Conservation (phyloP, 1,140 invertebrate genomes). For the Drosophila tsacasi region DNA sequence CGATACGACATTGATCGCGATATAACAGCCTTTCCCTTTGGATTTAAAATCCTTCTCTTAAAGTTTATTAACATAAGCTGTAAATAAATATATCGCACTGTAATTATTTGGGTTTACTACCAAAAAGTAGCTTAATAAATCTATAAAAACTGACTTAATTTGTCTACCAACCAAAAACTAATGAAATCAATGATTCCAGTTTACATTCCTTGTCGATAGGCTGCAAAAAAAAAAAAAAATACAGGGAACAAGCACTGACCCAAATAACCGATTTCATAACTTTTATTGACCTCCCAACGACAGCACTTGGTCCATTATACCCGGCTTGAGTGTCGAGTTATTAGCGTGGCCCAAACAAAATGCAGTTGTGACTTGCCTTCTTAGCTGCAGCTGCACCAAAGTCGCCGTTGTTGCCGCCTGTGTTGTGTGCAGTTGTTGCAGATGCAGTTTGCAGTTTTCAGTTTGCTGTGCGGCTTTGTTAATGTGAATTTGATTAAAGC, state of each 20-base stretch:
- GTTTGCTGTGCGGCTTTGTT: slow-evolving; percentile 36
- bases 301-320: slow-evolving; percentile 29
- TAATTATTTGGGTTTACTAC: background rate
- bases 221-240: background rate
- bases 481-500: slow-evolving; percentile 68
- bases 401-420: slow-evolving; percentile 26
- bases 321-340: slow-evolving; percentile 17
- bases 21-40: background rate
- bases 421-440: slow-evolving; percentile 25
- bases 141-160: background rate
- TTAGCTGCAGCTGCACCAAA: slow-evolving; percentile 49
- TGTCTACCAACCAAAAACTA: background rate
- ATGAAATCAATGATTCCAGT: slow-evolving; percentile 7
- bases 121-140: background rate
- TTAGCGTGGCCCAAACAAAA: slow-evolving; percentile 36
- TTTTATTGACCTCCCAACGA: slow-evolving; percentile 13
- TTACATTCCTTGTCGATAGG: background rate
- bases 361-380: slow-evolving; percentile 38
- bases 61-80: background rate
- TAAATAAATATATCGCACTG: background rate
- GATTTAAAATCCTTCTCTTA: background rate
- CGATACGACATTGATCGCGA: background rate
- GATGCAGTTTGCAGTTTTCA: slow-evolving; percentile 20
- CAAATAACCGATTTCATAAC: slow-evolving; percentile 7
- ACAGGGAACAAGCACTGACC: slow-evolving; percentile 6